These are phyloP conservation scores for Hippocampus abdominalis DNA, from an alignment of 2,113 vertebrate species.

Conservation along the genomic window DNA sequence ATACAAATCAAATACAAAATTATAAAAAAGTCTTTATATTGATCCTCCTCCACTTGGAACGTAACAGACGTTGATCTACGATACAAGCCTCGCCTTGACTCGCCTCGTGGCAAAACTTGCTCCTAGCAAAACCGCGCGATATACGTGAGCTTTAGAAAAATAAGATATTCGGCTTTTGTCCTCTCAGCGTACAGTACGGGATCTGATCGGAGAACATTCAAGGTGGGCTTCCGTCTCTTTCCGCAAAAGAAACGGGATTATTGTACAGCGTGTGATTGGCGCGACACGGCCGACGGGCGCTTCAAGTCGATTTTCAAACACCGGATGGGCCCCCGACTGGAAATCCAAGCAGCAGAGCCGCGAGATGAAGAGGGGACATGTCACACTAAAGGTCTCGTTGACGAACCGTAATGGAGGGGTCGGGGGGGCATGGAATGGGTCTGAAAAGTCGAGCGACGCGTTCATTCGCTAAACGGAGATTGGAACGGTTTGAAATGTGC, in stretches of 20 bases:
- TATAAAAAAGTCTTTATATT: slow-evolving; percentile 78
- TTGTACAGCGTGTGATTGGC: slow-evolving; percentile 24
- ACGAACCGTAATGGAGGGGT: no score
- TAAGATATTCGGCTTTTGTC: slow-evolving; percentile 65
- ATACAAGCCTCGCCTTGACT: slow-evolving; percentile 54
- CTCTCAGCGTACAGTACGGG: slow-evolving; percentile 59
- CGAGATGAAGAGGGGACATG: neutral
- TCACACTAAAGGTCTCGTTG: neutral
- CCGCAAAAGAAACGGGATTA: slow-evolving; percentile 38
- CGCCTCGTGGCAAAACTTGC: slow-evolving; percentile 50
- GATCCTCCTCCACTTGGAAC: slow-evolving; percentile 64
- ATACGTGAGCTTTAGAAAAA: slow-evolving; percentile 67
- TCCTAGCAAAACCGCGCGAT: slow-evolving; percentile 1
- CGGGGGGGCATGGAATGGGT: no score
- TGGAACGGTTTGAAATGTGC: slow-evolving; percentile 57
- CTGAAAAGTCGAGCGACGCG: neutral
- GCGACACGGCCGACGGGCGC: slow-evolving; percentile 13
- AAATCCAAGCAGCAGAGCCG: slow-evolving; percentile 31
- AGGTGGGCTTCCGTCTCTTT: slow-evolving; percentile 54
- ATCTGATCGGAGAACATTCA: slow-evolving; percentile 66
- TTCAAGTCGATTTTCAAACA: slow-evolving; percentile 26
- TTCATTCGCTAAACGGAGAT: slow-evolving; percentile 41
- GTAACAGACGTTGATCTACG: slow-evolving; percentile 62
- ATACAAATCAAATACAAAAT: slow-evolving; percentile 84
- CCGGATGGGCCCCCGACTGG: slow-evolving; percentile 21